Conservation (phyloP, 2,888 invertebrate species). For the Leptogaster cylindrica region DNA sequence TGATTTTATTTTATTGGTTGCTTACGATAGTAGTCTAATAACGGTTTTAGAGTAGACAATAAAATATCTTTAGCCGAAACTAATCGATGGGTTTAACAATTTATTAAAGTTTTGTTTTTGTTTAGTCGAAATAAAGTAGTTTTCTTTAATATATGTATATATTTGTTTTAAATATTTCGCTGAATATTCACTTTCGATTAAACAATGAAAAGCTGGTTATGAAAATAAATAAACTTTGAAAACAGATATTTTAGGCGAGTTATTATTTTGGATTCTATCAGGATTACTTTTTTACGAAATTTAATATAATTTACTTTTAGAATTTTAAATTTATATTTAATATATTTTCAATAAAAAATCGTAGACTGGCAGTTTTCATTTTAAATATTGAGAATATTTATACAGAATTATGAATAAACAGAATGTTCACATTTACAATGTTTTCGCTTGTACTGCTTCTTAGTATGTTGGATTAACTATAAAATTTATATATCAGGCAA, state of each 20-base stretch:
- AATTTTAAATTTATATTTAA: constrained; percentile 39
- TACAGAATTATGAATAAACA: constrained; percentile 34
- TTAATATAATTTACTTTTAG: constrained; percentile 41
- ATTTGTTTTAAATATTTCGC: constrained; percentile 13
- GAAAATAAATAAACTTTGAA: constrained; percentile 18
- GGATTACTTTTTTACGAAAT: constrained; percentile 38
- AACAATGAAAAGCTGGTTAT: constrained; percentile 29
- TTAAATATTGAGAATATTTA: constrained; percentile 39
- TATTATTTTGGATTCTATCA: constrained; percentile 41
- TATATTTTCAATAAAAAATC: constrained; percentile 48
- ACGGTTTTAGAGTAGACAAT: constrained; percentile 33
- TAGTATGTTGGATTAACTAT: constrained; percentile 16
- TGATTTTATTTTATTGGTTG: constrained; percentile 34
- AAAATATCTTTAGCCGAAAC: constrained; percentile 45
- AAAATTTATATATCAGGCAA: constrained; percentile 18
- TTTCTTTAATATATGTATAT: constrained; percentile 9
- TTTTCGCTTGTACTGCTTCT: constrained; percentile 23
- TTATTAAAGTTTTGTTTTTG: constrained; percentile 10
- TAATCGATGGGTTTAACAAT: constrained; percentile 49
- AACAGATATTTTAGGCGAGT: constrained; percentile 15
- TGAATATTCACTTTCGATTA: constrained; percentile 6
- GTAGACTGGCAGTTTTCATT: constrained; percentile 50
- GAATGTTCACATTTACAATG: constrained; percentile 28
- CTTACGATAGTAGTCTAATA: constrained; percentile 25
- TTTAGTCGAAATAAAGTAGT: too few relatives aligned